Evolutionary conservation across 2,113 vertebrate species (phyloP), one percentile per base, ranked within the genome.

Genomic region (Chiloscyllium plagiosum): DNA sequence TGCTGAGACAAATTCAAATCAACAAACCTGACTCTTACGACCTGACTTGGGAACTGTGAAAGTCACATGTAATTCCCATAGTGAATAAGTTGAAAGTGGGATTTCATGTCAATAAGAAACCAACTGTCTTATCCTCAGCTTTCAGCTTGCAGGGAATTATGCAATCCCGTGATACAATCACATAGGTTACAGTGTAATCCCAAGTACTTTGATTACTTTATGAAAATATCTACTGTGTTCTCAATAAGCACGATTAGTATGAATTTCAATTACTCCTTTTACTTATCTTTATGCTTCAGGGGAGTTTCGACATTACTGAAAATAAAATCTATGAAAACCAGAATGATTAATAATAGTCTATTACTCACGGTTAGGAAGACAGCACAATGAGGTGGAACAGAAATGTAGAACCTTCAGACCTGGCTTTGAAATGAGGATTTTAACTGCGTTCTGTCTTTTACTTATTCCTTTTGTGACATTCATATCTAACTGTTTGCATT

Each of bases 381-480:
- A 83, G 15, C 80, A 83, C 17, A 47, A 83, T 83, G 78, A 83
- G 78, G n/a, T 83, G 80, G 80, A 83, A 83, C 80, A 83, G 76
- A 80, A n/a, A n/a, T 80, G 76, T 13, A 37, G 13, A 80, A 13
- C 76, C 10, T 37, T 80, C 15, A 37, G 76, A 83, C 80, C 37
- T 42, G 42, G 42, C 37, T 83, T 42, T 22, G 6, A 37, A 47
- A 83, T 83, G 17, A 47, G 4, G 19, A 83, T 83, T 83, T 42
- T 83, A 47, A 83, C 80, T 22, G 80, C 42, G 17, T 83, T 83
- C n/a, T 83, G 37, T 83, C 17, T 83, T 83, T 47, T 83, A 17
- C 37, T 42, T 83, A 83, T 83, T 83, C 80, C 17, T 37, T 83
- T 83, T 83, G 19, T 22, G 5, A 47, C 19, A 20, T 87, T 26